A percentile compares a stretch with the other conserved stretches of the same genome.
phyloP scores from a whole-genome alignment of 2,888 invertebrate species.

The Norana najaformis region DNA sequence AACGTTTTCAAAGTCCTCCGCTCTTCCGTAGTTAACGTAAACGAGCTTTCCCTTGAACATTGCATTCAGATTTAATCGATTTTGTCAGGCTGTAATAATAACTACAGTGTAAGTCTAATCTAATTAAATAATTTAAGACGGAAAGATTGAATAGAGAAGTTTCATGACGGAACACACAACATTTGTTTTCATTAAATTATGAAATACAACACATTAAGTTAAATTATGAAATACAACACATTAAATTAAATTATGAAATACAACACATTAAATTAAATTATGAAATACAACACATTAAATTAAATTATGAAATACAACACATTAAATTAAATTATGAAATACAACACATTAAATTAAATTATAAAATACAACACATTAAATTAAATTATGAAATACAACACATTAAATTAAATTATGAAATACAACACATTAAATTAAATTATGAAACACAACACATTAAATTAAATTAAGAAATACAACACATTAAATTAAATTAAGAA shows the following conservation, averaged over 20 bases:
- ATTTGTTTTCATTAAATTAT: not conserved
- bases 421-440: not conserved
- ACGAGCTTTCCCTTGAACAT: constrained; percentile 54
- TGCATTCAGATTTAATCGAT: not conserved
- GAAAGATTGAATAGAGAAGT: not conserved
- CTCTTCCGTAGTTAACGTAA: constrained; percentile 63
- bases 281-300: not conserved
- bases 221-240: not conserved
- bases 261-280: not conserved
- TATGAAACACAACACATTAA: not conserved
- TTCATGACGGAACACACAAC: not conserved
- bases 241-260: not conserved
- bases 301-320: not conserved
- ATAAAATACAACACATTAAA: not conserved
- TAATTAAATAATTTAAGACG: not conserved
- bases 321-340: not conserved
- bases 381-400: not conserved
- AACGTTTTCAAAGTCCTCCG: constrained; percentile 59
- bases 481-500: too few species aligned
- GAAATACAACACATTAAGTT: not conserved
- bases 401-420: not conserved
- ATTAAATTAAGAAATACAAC: not conserved
- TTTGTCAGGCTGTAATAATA: not conserved
- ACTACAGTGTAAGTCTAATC: not conserved
- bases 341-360: not conserved